Evolutionary conservation across 2,888 invertebrate species (phyloP).

Genomic region (Anthophora plumipes): DNA sequence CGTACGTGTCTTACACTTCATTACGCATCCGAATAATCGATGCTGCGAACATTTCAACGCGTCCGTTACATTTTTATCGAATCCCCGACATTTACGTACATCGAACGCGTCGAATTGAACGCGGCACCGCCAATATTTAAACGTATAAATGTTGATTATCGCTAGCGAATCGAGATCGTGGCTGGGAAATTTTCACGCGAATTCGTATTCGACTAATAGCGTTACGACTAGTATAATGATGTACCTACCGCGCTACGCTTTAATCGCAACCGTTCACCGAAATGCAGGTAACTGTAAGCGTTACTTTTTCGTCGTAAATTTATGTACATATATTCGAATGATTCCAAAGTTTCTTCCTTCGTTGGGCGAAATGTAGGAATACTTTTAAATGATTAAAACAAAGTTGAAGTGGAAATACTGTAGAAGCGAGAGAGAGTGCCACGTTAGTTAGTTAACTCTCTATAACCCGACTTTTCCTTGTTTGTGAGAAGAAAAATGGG

Average conservation of each 20-base stretch:
- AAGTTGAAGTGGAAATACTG: too few relatives aligned
- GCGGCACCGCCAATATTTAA: slow-evolving; percentile 33
- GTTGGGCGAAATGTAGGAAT: not conserved
- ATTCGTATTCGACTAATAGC: slow-evolving; percentile 25
- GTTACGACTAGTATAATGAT: slow-evolving; percentile 26
- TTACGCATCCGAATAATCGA: slow-evolving; percentile 32
- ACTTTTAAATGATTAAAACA: not conserved
- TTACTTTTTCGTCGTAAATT: not conserved
- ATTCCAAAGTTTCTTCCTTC: not conserved
- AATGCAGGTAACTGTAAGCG: slow-evolving; percentile 9
- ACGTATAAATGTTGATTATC: slow-evolving; percentile 46
- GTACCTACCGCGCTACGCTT: slow-evolving; percentile 17
- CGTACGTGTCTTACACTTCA: slow-evolving; percentile 35
- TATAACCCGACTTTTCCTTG: too few relatives aligned
- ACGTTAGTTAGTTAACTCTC: too few relatives aligned
- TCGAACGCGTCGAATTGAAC: not conserved
- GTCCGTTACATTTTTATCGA: slow-evolving; percentile 36
- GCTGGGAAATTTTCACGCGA: slow-evolving; percentile 19
- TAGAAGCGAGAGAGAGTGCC: too few relatives aligned
- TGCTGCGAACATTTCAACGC: slow-evolving; percentile 7
- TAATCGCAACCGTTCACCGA: not conserved
- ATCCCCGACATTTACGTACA: not conserved
- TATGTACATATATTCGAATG: not conserved
- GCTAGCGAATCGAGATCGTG: slow-evolving; percentile 8
- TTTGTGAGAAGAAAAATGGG: too few relatives aligned